A percentile compares a stretch with the other conserved stretches of the same genome.
These are phyloP conservation scores for Drosophila kikkawai DNA, from an alignment of 1,140 invertebrate genomes.

Conservation along the genomic window DNA sequence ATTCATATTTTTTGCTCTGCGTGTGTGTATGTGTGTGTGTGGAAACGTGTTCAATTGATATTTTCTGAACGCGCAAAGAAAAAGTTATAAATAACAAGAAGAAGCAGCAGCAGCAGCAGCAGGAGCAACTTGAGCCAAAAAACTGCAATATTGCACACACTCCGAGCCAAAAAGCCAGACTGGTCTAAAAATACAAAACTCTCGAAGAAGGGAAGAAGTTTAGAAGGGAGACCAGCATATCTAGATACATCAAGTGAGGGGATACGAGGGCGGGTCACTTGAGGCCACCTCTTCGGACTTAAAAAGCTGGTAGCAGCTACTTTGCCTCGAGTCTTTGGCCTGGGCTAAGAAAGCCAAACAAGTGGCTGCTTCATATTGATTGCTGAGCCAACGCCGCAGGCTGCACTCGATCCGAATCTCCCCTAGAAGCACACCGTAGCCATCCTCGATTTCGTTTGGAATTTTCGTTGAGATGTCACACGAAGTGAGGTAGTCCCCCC, in stretches of 20 bases:
- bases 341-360: constrained; percentile 73
- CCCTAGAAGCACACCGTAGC: neutral
- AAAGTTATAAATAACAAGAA: constrained; percentile 81
- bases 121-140: constrained; percentile 57
- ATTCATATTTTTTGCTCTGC: constrained; percentile 53
- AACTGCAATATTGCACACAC: constrained; percentile 72
- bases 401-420: constrained; percentile 15
- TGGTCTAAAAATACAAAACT: constrained; percentile 68
- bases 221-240: neutral
- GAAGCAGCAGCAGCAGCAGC: constrained; percentile 21
- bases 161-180: constrained; percentile 61
- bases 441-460: constrained; percentile 17
- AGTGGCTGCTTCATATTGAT: constrained; percentile 77
- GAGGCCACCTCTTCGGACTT: constrained; percentile 41
- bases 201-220: neutral
- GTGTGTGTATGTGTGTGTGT: constrained; percentile 51
- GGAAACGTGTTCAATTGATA: constrained; percentile 84
- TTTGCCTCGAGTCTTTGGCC: constrained; percentile 52
- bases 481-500: neutral
- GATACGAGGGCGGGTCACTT: constrained; percentile 35
- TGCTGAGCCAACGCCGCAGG: constrained; percentile 54
- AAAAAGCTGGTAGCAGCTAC: constrained; percentile 15
- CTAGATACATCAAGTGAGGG: constrained; percentile 5
- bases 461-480: constrained; percentile 71
- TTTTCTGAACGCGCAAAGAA: constrained; percentile 79